Evolutionary conservation across 2,113 vertebrate genomes (phyloP).

Genomic region (Chlamydotis undulata): DNA sequence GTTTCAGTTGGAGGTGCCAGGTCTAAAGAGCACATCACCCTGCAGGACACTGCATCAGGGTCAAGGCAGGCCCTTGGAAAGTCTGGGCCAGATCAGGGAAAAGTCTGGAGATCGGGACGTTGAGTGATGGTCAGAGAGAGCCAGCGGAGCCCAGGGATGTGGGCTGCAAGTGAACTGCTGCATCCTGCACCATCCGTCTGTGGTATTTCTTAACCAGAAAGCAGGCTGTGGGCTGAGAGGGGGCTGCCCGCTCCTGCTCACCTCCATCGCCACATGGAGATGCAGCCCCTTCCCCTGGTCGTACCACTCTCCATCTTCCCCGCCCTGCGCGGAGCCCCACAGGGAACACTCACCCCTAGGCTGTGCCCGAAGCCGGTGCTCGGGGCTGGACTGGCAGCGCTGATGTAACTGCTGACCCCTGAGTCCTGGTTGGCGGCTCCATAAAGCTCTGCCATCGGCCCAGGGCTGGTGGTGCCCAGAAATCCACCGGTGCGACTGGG

Average conservation of each 20-base stretch:
- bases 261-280: not conserved
- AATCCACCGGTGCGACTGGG: slow-evolving; percentile 95
- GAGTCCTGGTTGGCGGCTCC: slow-evolving; percentile 95
- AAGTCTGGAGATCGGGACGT: not conserved
- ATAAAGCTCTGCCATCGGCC: slow-evolving; percentile 97
- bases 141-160: not conserved
- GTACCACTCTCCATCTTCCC: not conserved
- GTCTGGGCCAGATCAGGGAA: not conserved
- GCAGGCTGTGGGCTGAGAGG: not conserved
- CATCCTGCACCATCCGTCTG: fast-evolving
- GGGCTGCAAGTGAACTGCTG: not conserved
- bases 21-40: not conserved
- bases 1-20: not conserved
- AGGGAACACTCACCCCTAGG: slow-evolving; percentile 88
- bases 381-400: slow-evolving; percentile 94
- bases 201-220: not conserved
- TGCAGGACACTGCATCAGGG: not conserved
- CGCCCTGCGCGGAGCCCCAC: fast-evolving
- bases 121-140: not conserved
- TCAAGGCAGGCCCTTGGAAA: not conserved
- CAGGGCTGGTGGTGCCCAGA: slow-evolving; percentile 96
- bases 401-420: slow-evolving; percentile 98
- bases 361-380: slow-evolving; percentile 97
- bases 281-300: not conserved
- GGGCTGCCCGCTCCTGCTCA: not conserved